Evolutionary conservation across 2,113 vertebrate genomes (phyloP).

Genomic region (Cyphomyrus discorhynchus): DNA sequence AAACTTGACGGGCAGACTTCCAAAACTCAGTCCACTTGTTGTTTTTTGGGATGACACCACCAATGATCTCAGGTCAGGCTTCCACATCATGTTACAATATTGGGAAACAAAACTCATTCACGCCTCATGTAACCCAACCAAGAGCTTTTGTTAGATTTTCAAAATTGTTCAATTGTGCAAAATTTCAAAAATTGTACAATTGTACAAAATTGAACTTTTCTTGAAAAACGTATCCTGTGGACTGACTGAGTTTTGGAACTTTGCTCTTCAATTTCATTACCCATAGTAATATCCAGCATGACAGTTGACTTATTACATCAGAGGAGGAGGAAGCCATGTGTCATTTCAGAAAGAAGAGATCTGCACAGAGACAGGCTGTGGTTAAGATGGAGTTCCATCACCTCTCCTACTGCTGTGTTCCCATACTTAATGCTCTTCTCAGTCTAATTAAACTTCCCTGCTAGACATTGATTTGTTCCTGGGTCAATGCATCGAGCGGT

Average conservation of each 20-base stretch:
- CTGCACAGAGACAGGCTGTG: not conserved
- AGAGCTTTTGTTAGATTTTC: not conserved
- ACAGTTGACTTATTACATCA: not conserved
- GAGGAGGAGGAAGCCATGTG: not conserved
- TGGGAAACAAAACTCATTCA: not conserved
- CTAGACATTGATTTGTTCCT: not conserved
- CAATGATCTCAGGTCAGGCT: not conserved
- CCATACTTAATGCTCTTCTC: not conserved
- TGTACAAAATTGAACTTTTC: not conserved
- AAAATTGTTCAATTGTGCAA: not conserved
- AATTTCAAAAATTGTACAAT: not conserved
- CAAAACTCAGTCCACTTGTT: not conserved
- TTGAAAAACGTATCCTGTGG: not conserved
- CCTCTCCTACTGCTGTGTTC: too few species aligned
- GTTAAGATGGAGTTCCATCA: not conserved
- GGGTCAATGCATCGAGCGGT: slow-evolving; percentile 3
- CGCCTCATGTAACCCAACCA: not conserved
- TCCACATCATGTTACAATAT: not conserved
- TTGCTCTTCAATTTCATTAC: not conserved
- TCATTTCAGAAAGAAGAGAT: not conserved
- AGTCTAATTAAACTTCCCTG: slow-evolving; percentile 4
- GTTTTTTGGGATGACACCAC: not conserved
- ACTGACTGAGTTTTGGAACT: not conserved
- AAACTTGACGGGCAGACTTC: not conserved
- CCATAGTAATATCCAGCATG: not conserved